These are phyloP conservation scores for Flexamia atlantica DNA, from an alignment of 2,888 invertebrate species.

Conservation along the genomic window DNA sequence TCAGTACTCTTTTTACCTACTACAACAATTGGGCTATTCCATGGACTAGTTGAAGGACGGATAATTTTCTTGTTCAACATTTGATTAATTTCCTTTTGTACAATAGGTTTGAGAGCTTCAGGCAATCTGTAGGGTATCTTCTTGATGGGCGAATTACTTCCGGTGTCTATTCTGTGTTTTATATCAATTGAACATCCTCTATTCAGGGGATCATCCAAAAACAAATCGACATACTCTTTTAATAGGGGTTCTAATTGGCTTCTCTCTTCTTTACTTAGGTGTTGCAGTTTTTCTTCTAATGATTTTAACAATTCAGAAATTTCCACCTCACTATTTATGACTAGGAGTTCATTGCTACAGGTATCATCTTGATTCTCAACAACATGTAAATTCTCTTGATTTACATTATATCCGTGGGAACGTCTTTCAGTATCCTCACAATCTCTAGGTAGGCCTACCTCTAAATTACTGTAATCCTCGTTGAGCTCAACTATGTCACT, in stretches of 20 bases:
- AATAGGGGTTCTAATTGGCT: not conserved
- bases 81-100: not conserved
- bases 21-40: slow-evolving; percentile 4
- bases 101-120: not conserved
- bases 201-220: slow-evolving; percentile 25
- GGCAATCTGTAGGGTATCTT: slow-evolving; percentile 28
- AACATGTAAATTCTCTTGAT: too few species aligned
- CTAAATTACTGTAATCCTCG: too few species aligned
- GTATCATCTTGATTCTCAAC: too few species aligned
- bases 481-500: too few species aligned
- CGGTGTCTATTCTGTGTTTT: not conserved
- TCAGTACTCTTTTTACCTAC: slow-evolving; percentile 6
- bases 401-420: too few species aligned
- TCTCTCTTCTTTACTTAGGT: not conserved
- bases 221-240: not conserved
- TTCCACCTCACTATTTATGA: too few species aligned
- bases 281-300: not conserved
- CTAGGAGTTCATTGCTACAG: too few species aligned
- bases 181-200: slow-evolving; percentile 12
- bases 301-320: too few species aligned
- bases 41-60: not conserved
- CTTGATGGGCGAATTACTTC: slow-evolving; percentile 11
- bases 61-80: slow-evolving; percentile 12
- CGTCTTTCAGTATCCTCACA: too few species aligned
- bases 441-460: too few species aligned